Evolutionary conservation across 2,888 invertebrate species (phyloP), one percentile per base, ranked within the genome.

Genomic region (Melanotus villosus): DNA sequence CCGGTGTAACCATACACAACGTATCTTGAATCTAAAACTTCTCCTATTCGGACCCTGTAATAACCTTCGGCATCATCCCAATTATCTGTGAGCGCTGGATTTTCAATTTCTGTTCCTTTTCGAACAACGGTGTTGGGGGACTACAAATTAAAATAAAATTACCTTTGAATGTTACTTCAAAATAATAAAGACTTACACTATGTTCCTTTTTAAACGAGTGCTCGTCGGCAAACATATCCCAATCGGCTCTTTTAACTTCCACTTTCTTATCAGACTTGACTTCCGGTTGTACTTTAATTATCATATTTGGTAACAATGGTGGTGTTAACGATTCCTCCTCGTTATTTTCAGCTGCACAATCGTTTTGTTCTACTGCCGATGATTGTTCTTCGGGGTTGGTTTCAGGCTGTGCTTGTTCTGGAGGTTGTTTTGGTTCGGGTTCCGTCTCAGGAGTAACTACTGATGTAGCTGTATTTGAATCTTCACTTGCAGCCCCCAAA

Each of bases 61-160:
- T 99, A 99, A 36, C 99, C 99, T 85, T 99, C 99, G 0, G 98
- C 96, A 85, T 99, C 99, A 81, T 99, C 99, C 99, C 99, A 99
- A 83, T 99, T 99, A 83, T 99, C 99, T 0, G 95, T 97, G 41
- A 99, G 88, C 52, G 95, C 94, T 0, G 98, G 97, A 85, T 95
- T 93, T 83, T 97, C 97, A 67, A 88, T 87, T 70, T 90, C 90
- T 72, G 82, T 80, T 21, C 87, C 86, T 76, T 87, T 88, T 18
- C 84, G 80, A 9, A 85, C 75, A 47, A 85, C 81, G 6, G 84
- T 88, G 68, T 87, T 90, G 7, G 93, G 92, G 62, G 92, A 92
- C 92, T 93, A 75, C 1, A 83, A 80, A 79, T 75, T 59, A 71
- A 79, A 78, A 73, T 54, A 68, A 30, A 2, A 21, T 14, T 36